A percentile compares a stretch with the other conserved stretches of the same genome.
Conservation (phyloP, 2,888 invertebrate species). For the Lasioglossum zephyrum region DNA sequence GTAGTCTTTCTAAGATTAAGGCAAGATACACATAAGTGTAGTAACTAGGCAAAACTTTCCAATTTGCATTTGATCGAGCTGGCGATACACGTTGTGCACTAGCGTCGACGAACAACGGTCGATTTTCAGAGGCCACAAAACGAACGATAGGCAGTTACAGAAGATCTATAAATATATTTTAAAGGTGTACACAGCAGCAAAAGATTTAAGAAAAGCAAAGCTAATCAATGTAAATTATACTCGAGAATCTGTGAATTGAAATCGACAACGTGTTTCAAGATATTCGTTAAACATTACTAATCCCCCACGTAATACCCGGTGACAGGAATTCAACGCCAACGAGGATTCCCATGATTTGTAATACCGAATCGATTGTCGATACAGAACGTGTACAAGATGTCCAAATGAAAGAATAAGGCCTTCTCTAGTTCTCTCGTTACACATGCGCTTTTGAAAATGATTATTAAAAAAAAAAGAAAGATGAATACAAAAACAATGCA, state of each 20-base stretch:
- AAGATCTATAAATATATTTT: slow-evolving; percentile 68
- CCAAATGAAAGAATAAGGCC: slow-evolving; percentile 60
- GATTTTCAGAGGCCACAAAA: slow-evolving; percentile 24
- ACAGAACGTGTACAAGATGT: slow-evolving; percentile 50
- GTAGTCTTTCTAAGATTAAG: slow-evolving; percentile 50
- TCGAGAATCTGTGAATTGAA: not conserved
- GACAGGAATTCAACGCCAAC: slow-evolving; percentile 26
- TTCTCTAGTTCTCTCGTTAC: slow-evolving; percentile 71
- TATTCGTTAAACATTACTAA: slow-evolving; percentile 54
- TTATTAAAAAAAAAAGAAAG: slow-evolving; percentile 49
- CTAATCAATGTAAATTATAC: slow-evolving; percentile 48
- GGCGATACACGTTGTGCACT: slow-evolving; percentile 52
- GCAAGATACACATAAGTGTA: slow-evolving; percentile 55
- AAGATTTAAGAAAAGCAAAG: slow-evolving; percentile 31
- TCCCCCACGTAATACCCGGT: slow-evolving; percentile 42
- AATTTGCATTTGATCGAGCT: slow-evolving; percentile 63
- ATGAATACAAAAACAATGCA: slow-evolving; percentile 55
- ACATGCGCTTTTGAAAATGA: slow-evolving; percentile 64
- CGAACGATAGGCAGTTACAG: slow-evolving; percentile 46
- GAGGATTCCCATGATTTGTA: slow-evolving; percentile 46
- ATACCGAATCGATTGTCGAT: slow-evolving; percentile 48
- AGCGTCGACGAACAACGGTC: slow-evolving; percentile 38
- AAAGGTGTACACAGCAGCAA: slow-evolving; percentile 46
- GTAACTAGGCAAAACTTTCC: slow-evolving; percentile 68
- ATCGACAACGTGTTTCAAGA: not conserved